Base-by-base conservation (phyloP, 2,888 invertebrate genomes). In the Elaeidobius kamerunicus region DNA sequence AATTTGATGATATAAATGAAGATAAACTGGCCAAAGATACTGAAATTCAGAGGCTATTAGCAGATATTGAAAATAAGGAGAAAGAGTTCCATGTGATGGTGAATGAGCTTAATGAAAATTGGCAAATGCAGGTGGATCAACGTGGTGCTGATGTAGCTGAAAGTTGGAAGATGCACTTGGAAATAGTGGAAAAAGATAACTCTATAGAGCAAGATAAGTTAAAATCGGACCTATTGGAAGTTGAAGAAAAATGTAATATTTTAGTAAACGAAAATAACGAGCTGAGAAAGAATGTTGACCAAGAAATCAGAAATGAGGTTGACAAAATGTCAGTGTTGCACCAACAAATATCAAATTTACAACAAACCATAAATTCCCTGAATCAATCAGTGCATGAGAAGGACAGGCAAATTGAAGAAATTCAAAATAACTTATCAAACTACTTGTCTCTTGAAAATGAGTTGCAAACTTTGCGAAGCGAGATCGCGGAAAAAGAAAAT, bases 131-230 rank as follows among this genome's bases (percentile, higher is more conserved):
- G 51, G 77, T 84, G 19, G 84, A 85, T 64, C 82, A 85, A 41
- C 76, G 82, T 60, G 84, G 85, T 45, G 76, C 76, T 61, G 84
- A 85, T 73, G 80, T 86, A 52, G 84, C 85, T 7, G 80, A 82
- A 70, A 75, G 84, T 63, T 85, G 85, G 85, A 84, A 85, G 64
- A 76, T 81, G 58, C 85, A 86, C 69, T 67, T 85, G 51, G 75
- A 78, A n/a, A 76, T 78, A 60, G 77, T 82, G 34, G 84, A 85
- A 73, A 73, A 70, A 7, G 84, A 83, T 61, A 84, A 83, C 63
- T 73, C 76, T 54, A 73, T 50, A 1, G 30, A 57, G 6, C 63
- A 64, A 46, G 55, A 60, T 15, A 58, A 62, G 40, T 32, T 63
- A n/a, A 59, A 60, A 41, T 39, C 46, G 35, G 78, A 83, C 69